Conservation (phyloP, 2,888 invertebrate genomes). For the Agriopis marginaria region DNA sequence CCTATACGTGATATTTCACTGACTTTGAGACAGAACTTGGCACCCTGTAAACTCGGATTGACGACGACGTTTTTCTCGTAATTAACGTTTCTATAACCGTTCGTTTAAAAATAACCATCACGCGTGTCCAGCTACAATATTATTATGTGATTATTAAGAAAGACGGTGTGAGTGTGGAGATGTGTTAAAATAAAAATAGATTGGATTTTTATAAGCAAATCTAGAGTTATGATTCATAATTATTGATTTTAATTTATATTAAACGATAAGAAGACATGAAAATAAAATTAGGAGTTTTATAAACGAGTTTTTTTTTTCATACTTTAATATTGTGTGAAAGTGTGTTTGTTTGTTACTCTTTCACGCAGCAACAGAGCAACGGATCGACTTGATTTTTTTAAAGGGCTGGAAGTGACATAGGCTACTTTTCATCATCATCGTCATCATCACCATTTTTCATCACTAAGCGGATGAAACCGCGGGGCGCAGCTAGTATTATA, state of each 20-base stretch:
- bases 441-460: too few species aligned
- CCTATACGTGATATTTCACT: constrained; percentile 10
- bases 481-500: too few species aligned
- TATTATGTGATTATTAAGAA: constrained; percentile 19
- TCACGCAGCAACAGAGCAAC: too few species aligned
- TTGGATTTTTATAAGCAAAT: neutral
- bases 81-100: constrained; percentile 13
- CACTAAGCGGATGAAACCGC: too few species aligned
- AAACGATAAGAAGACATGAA: too few species aligned
- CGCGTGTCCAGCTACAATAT: constrained; percentile 12
- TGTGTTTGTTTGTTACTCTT: too few species aligned
- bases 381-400: too few species aligned
- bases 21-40: neutral
- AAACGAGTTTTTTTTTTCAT: too few species aligned
- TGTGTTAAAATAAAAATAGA: constrained; percentile 7
- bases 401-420: too few species aligned
- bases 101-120: constrained; percentile 21
- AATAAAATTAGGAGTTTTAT: too few species aligned
- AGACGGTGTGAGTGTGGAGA: constrained; percentile 8
- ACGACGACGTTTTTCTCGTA: neutral
- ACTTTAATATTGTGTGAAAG: too few species aligned
- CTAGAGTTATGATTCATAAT: neutral
- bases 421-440: too few species aligned
- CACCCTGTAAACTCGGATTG: neutral
- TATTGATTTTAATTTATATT: neutral